Evolutionary conservation across 2,113 vertebrate genomes (phyloP).

Genomic region (Hydropotes inermis): DNA sequence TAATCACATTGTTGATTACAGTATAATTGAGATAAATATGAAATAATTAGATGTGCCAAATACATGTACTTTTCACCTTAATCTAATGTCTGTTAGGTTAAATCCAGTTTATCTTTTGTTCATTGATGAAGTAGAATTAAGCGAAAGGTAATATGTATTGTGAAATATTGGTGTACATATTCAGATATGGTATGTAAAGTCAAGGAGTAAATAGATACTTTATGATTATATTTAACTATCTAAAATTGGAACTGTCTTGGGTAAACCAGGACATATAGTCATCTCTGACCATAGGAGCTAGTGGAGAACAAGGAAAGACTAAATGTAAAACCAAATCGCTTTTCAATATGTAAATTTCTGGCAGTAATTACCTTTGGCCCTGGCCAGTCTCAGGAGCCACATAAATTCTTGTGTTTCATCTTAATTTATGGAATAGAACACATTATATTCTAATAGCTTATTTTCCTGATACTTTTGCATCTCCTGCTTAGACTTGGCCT

Average conservation of each 20-base stretch:
- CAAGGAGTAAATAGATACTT: not conserved
- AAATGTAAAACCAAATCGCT: not conserved
- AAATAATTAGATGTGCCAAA: constrained; percentile 36
- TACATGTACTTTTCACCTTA: not conserved
- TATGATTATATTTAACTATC: not conserved
- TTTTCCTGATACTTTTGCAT: not conserved
- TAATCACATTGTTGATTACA: not conserved
- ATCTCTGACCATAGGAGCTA: not conserved
- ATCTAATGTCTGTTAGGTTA: not conserved
- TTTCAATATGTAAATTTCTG: not conserved
- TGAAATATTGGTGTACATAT: not conserved
- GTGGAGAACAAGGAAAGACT: not conserved
- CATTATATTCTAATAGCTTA: not conserved
- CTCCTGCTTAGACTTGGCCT: not conserved
- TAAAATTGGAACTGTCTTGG: not conserved
- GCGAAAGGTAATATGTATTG: not conserved
- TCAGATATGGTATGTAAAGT: not conserved
- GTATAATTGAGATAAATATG: constrained; percentile 5
- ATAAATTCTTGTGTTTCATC: not conserved
- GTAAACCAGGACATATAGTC: not conserved
- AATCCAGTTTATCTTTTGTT: not conserved
- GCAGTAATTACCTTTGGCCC: not conserved
- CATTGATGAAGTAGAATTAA: not conserved
- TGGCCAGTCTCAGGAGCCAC: not conserved
- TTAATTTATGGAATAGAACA: not conserved